Evolutionary conservation across 92 coral and sea anemone genomes (phyloP).

Genomic region (Parazoanthus darwini): DNA sequence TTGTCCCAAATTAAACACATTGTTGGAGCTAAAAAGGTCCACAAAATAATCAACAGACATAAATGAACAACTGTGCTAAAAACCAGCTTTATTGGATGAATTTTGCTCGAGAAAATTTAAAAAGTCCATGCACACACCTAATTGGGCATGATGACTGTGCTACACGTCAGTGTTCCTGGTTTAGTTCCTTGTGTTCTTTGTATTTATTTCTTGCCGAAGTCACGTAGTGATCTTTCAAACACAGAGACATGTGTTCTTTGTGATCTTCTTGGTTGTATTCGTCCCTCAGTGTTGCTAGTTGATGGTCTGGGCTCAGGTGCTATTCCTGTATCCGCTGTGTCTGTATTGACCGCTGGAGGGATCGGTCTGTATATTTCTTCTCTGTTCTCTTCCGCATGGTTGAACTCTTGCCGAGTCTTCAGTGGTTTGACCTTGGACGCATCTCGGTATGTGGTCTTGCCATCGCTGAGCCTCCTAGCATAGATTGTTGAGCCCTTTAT

Average conservation of each 20-base stretch:
- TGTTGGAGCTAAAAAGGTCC: slow-evolving; percentile 18
- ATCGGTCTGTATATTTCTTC: not conserved
- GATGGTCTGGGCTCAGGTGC: no score
- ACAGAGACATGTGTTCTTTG: no score
- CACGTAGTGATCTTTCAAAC: no score
- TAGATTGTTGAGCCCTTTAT: slow-evolving; percentile 58
- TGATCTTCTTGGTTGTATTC: no score
- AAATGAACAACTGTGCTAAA: slow-evolving; percentile 13
- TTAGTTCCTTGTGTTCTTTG: no score
- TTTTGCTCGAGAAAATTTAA: slow-evolving; percentile 23
- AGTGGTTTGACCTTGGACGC: slow-evolving; percentile 49
- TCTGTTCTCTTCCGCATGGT: slow-evolving; percentile 17
- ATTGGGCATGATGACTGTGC: slow-evolving; percentile 2
- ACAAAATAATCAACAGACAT: slow-evolving; percentile 17
- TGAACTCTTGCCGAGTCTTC: slow-evolving; percentile 23
- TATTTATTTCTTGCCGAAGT: no score
- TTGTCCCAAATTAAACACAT: slow-evolving; percentile 24
- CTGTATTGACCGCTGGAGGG: not conserved
- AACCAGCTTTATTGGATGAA: slow-evolving; percentile 28
- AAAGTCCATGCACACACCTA: not conserved
- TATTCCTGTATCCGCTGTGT: no score
- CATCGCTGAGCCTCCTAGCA: slow-evolving; percentile 57
- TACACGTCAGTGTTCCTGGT: not conserved
- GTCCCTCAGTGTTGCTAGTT: no score
- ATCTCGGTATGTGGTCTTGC: slow-evolving; percentile 52